Percentiles rank a stretch among this genome's conserved stretches.
Conservation (phyloP, 2,888 invertebrate genomes). For the Hylaea fasciaria region DNA sequence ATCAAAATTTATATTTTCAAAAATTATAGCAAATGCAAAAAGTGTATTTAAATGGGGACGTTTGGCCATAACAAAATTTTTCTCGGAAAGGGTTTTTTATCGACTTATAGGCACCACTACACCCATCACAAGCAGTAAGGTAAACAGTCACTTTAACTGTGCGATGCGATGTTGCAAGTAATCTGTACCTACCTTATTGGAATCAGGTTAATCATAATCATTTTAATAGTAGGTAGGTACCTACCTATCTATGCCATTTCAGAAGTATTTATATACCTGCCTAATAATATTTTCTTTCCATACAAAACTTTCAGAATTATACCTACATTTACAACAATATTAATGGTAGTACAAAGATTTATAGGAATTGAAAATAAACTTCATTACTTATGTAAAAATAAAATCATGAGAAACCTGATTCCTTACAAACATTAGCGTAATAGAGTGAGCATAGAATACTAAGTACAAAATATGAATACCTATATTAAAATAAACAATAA, state of each 20-base stretch:
- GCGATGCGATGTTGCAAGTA: slow-evolving; percentile 78
- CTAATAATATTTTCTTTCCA: too few species aligned
- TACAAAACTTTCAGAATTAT: too few species aligned
- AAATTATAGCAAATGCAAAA: slow-evolving; percentile 84
- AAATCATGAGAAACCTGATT: slow-evolving; percentile 71
- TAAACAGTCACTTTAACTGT: slow-evolving; percentile 74
- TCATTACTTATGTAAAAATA: too few species aligned
- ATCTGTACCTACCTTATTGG: slow-evolving; percentile 58
- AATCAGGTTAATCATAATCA: slow-evolving; percentile 68
- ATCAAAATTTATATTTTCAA: slow-evolving; percentile 86
- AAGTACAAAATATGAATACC: slow-evolving; percentile 82
- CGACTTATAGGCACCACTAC: slow-evolving; percentile 78
- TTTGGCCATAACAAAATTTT: slow-evolving; percentile 83
- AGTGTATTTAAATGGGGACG: slow-evolving; percentile 80
- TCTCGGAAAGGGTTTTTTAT: slow-evolving; percentile 77
- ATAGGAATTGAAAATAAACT: too few species aligned
- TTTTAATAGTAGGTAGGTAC: background rate
- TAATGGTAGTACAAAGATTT: too few species aligned
- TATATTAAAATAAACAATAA: slow-evolving; percentile 76
- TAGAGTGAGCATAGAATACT: slow-evolving; percentile 78
- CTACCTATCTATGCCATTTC: too few species aligned
- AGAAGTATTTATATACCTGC: too few species aligned
- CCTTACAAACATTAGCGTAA: slow-evolving; percentile 80
- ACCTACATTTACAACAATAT: too few species aligned
- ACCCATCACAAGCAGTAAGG: slow-evolving; percentile 78